These are phyloP conservation scores for Achatina immaculata DNA, from an alignment of 1,140 invertebrate species.

Conservation along the genomic window DNA sequence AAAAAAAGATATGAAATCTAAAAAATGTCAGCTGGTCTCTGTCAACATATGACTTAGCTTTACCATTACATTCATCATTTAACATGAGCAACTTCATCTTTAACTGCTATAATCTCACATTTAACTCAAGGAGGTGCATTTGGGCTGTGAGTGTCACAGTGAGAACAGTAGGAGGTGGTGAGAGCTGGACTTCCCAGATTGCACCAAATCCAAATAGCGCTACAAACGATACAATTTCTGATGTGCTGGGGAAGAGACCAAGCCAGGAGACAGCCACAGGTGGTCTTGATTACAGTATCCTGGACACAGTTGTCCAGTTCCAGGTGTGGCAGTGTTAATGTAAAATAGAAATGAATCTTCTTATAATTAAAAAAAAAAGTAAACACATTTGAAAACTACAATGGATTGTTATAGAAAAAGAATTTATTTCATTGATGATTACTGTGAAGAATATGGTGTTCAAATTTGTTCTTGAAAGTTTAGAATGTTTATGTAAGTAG, in stretches of 20 bases:
- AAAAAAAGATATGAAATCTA: no score
- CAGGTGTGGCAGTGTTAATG: slow-evolving; percentile 43
- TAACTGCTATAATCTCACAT: no score
- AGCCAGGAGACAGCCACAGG: slow-evolving; percentile 48
- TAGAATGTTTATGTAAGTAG: no score
- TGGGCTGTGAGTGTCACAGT: slow-evolving; percentile 61
- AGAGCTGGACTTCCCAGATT: slow-evolving; percentile 63
- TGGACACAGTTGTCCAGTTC: slow-evolving; percentile 56
- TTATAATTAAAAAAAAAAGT: no score
- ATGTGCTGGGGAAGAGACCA: slow-evolving; percentile 58
- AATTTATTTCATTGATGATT: no score
- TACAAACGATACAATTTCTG: slow-evolving; percentile 60
- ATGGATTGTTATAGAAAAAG: not conserved
- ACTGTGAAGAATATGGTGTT: no score
- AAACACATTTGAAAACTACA: not conserved
- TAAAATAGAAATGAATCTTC: no score
- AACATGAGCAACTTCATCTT: no score
- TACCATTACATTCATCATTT: no score
- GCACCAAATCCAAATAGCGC: slow-evolving; percentile 40
- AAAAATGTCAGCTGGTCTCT: no score
- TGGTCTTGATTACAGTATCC: slow-evolving; percentile 58
- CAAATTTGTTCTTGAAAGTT: no score
- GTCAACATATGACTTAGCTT: no score
- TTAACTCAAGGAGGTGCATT: slow-evolving; percentile 62
- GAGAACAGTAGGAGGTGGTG: slow-evolving; percentile 66